phyloP scores from a whole-genome alignment of 1,140 invertebrate genomes.

The Ceratitis capitata region DNA sequence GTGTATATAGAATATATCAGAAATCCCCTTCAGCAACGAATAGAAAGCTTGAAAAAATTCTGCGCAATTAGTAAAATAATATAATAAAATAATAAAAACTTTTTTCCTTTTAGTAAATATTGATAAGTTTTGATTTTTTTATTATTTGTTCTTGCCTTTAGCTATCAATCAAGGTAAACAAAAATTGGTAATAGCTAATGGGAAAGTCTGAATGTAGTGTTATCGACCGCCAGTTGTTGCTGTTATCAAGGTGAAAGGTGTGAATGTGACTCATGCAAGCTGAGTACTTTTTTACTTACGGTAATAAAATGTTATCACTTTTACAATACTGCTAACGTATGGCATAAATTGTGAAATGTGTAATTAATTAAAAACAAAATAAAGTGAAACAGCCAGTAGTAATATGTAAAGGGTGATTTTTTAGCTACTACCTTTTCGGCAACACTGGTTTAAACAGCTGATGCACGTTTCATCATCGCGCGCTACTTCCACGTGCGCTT shows the following conservation, averaged over 20 bases:
- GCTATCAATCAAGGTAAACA: background rate
- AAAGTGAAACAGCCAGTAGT: background rate
- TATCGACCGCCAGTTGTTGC: background rate
- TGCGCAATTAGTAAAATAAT: background rate
- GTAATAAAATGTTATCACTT: background rate
- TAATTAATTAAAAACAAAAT: background rate
- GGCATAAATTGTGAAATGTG: background rate
- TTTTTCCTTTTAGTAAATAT: background rate
- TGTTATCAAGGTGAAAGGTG: conserved; percentile 18
- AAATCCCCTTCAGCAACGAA: no score
- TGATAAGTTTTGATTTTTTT: background rate
- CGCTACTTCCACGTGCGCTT: no score
- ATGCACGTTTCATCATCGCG: no score
- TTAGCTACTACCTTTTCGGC: no score
- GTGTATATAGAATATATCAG: no score
- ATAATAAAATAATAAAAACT: no score
- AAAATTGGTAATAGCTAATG: background rate
- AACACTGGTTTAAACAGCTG: no score
- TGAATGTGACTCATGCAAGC: background rate
- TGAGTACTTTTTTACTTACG: background rate
- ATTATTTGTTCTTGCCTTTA: background rate
- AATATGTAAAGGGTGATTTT: no score
- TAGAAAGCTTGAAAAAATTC: no score
- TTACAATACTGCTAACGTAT: no score
- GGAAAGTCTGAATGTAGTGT: background rate